These are phyloP conservation scores for Enhydra lutris DNA, from an alignment of 2,113 vertebrate genomes.

Conservation along the genomic window DNA sequence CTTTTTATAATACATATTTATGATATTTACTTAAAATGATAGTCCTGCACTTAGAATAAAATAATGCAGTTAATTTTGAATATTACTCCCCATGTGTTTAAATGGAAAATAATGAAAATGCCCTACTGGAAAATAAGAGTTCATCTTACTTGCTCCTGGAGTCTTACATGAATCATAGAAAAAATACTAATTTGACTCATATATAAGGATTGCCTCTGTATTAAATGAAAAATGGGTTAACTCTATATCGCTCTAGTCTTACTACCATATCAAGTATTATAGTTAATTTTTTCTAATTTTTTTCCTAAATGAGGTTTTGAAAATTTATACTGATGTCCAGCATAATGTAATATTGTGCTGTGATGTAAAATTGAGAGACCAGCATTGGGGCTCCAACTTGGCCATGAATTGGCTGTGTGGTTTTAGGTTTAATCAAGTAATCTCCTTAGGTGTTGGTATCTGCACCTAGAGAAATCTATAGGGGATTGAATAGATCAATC, in stretches of 20 bases:
- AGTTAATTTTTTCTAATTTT: constrained; percentile 4
- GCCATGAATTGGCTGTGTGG: not conserved
- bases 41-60: constrained; percentile 15
- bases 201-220: not conserved
- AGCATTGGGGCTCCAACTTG: not conserved
- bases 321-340: not conserved
- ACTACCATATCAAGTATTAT: not conserved
- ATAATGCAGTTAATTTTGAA: constrained; percentile 14
- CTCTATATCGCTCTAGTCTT: not conserved
- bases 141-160: constrained; percentile 14
- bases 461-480: not conserved
- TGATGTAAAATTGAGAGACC: not conserved
- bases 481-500: not conserved
- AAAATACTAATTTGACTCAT: constrained; percentile 43
- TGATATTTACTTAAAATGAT: not conserved
- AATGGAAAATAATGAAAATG: constrained; percentile 14
- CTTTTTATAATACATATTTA: not conserved
- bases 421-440: constrained; percentile 33
- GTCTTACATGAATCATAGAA: constrained; percentile 48
- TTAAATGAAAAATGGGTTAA: constrained; percentile 26
- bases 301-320: constrained; percentile 25
- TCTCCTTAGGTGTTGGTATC: not conserved
- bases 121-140: not conserved
- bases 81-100: not conserved
- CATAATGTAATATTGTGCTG: not conserved